Evolutionary conservation across 2,888 invertebrate species (phyloP).

Genomic region (Altica lythri): DNA sequence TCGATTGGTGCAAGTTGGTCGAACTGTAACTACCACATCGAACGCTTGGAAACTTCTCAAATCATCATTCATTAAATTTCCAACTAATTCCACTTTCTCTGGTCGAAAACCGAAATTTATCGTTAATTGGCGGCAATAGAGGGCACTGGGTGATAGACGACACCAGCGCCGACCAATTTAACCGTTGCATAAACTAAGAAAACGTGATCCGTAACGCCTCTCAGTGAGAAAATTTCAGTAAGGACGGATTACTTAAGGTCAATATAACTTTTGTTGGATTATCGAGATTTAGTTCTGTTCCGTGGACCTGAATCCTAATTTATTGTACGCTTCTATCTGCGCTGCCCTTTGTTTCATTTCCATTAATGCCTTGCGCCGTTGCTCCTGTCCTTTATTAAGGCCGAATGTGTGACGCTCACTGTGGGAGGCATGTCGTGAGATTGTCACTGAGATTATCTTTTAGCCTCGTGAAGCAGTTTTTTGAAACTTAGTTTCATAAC

Average conservation of each 20-base stretch:
- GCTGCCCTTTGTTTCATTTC: too few species aligned
- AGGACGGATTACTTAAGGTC: conserved; percentile 48
- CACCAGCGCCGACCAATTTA: conserved; percentile 26
- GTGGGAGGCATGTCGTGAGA: conserved; percentile 6
- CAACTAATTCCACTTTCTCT: conserved; percentile 6
- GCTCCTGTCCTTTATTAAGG: conserved; percentile 16
- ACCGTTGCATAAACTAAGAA: conserved; percentile 44
- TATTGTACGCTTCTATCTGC: conserved; percentile 41
- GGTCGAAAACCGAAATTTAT: conserved; percentile 20
- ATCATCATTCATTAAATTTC: conserved; percentile 1
- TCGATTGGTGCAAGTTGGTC: neutral
- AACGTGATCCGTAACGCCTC: conserved; percentile 36
- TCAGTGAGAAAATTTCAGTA: conserved; percentile 38
- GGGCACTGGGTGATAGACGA: conserved; percentile 23
- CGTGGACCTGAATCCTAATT: conserved; percentile 48
- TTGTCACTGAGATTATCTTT: conserved; percentile 5
- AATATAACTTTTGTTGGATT: conserved; percentile 52
- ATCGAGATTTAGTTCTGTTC: conserved; percentile 50
- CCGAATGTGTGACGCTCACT: conserved; percentile 8
- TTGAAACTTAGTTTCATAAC: too few species aligned
- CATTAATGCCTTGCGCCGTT: neutral
- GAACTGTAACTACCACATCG: neutral
- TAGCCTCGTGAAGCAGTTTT: too few species aligned
- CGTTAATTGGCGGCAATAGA: conserved; percentile 10
- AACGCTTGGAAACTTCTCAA: neutral